These are phyloP conservation scores for Periplaneta americana DNA, from an alignment of 1,140 invertebrate species.

Conservation along the genomic window DNA sequence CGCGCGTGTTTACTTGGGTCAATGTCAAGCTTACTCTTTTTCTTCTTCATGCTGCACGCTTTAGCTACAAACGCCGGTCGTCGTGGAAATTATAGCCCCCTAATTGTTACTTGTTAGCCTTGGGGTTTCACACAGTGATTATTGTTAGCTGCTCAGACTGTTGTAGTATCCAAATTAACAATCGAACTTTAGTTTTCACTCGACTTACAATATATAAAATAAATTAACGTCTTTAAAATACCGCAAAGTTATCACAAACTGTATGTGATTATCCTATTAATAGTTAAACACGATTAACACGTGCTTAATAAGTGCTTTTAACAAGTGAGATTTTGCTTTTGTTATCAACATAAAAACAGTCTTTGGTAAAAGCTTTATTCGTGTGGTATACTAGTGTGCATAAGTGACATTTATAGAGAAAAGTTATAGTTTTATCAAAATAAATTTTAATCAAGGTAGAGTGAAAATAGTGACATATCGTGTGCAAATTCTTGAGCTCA, in stretches of 20 bases:
- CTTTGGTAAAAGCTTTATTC: not conserved
- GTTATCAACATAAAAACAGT: not conserved
- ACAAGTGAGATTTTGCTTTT: not conserved
- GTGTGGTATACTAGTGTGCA: not conserved
- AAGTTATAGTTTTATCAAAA: not conserved
- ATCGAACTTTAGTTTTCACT: not conserved
- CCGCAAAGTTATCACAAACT: too few relatives aligned
- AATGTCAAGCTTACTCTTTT: not conserved
- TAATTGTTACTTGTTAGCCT: not conserved
- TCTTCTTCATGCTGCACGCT: too few relatives aligned
- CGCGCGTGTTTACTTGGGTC: not conserved
- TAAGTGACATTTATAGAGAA: not conserved
- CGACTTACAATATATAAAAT: too few relatives aligned
- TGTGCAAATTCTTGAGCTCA: not conserved
- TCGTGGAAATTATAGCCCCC: not conserved
- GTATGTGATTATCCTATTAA: too few relatives aligned
- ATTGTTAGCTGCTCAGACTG: not conserved
- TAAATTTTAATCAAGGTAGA: not conserved
- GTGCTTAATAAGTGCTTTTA: not conserved
- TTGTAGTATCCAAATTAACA: too few relatives aligned
- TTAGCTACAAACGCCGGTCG: not conserved
- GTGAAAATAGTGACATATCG: not conserved
- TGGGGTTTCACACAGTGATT: not conserved
- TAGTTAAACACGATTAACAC: too few relatives aligned
- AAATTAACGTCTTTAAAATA: too few relatives aligned